Percentiles rank a stretch among this genome's conserved stretches.
phyloP scores from a whole-genome alignment of 2,113 vertebrate genomes.

The Patagioenas fasciata region DNA sequence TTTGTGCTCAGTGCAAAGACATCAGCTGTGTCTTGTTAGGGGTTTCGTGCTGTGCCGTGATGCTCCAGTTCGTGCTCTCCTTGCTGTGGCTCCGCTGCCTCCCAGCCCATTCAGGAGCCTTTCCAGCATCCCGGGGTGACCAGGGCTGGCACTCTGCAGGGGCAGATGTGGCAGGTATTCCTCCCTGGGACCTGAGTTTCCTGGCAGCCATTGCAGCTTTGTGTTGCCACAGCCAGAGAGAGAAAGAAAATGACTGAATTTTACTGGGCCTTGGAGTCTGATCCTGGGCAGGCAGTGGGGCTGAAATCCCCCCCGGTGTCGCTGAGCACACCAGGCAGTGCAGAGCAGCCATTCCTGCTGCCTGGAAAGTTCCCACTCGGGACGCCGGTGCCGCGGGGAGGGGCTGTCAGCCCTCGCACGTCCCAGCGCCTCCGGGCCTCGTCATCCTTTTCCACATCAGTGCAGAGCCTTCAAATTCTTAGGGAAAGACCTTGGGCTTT shows the following conservation, averaged over 20 bases:
- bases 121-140: background rate
- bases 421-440: background rate
- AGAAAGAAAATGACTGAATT: background rate
- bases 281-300: background rate
- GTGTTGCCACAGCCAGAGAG: background rate
- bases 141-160: too few relatives aligned
- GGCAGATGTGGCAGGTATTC: background rate
- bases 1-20: background rate
- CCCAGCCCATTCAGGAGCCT: background rate
- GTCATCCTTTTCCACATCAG: background rate
- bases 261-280: background rate
- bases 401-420: background rate
- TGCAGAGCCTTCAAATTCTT: background rate
- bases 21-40: background rate
- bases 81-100: background rate
- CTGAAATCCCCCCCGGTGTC: background rate
- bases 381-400: rapidly evolving
- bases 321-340: background rate
- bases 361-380: rapidly evolving
- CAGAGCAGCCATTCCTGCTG: background rate
- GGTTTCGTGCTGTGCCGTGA: background rate
- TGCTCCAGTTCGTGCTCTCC: background rate
- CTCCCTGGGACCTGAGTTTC: background rate
- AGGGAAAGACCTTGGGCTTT: background rate
- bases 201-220: background rate